Conservation (phyloP, 1,140 invertebrate genomes). For the Drosophila busckii region DNA sequence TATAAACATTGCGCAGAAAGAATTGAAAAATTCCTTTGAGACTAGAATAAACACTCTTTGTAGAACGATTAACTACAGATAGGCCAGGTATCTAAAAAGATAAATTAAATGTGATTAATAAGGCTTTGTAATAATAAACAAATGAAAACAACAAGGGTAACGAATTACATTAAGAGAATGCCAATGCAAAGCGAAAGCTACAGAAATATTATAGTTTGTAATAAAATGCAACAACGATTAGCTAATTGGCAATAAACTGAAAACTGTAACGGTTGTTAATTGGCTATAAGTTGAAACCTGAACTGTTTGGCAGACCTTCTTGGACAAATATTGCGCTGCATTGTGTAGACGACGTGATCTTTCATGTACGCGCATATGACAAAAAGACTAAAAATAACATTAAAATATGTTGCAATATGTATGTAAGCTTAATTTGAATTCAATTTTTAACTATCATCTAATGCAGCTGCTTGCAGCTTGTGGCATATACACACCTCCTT, state of each 20-base stretch:
- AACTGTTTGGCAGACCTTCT: constrained; percentile 70
- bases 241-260: neutral
- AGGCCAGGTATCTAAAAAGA: constrained; percentile 82
- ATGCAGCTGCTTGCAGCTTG: neutral
- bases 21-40: constrained; percentile 82
- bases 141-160: too few relatives aligned
- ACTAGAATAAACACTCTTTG: constrained; percentile 82
- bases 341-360: constrained; percentile 65
- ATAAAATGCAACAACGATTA: too few relatives aligned
- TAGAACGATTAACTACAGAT: constrained; percentile 81
- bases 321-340: constrained; percentile 66
- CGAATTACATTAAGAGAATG: too few relatives aligned
- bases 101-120: neutral
- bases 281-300: constrained; percentile 19
- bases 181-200: too few relatives aligned
- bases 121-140: neutral
- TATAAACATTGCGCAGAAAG: constrained; percentile 82
- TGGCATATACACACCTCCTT: constrained; percentile 83
- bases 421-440: neutral
- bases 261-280: constrained; percentile 29
- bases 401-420: constrained; percentile 29
- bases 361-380: constrained; percentile 54
- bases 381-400: constrained; percentile 58
- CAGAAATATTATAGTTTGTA: too few relatives aligned
- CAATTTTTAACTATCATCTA: neutral